These are phyloP conservation scores for Calypte anna DNA, from an alignment of 2,113 vertebrate genomes.

Conservation along the genomic window DNA sequence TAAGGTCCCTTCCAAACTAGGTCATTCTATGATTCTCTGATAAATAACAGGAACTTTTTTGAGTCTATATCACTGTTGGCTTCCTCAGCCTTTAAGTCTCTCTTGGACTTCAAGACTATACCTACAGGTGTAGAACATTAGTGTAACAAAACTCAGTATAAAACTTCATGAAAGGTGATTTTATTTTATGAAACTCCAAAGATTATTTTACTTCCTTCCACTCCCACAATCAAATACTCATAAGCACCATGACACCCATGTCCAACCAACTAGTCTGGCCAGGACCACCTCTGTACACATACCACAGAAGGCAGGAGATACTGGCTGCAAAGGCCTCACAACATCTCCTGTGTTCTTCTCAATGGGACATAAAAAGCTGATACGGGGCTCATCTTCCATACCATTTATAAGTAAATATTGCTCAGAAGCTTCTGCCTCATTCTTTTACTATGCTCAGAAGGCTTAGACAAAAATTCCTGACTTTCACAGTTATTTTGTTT, in stretches of 20 bases:
- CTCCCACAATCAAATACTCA: not conserved
- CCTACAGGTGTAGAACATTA: not conserved
- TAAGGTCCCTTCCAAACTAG: no score
- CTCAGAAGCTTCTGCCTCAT: not conserved
- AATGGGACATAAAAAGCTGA: not conserved
- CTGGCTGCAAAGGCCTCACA: not conserved
- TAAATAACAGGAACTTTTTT: not conserved
- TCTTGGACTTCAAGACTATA: not conserved
- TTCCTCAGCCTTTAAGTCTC: not conserved
- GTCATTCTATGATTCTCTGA: no score
- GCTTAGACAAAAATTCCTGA: not conserved
- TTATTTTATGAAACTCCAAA: not conserved
- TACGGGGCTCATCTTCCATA: not conserved
- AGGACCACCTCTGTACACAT: not conserved
- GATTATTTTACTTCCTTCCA: not conserved
- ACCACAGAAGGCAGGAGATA: not conserved
- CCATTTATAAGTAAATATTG: not conserved
- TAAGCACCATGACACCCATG: not conserved
- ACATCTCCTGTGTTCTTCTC: not conserved
- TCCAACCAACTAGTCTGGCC: not conserved
- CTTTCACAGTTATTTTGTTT: not conserved
- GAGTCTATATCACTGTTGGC: not conserved
- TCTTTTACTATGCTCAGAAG: not conserved
- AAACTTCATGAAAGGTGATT: not conserved
- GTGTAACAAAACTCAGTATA: not conserved